Evolutionary conservation across 2,797 vertebrate species (phyloP).

Genomic region (Borostomias antarcticus): DNA sequence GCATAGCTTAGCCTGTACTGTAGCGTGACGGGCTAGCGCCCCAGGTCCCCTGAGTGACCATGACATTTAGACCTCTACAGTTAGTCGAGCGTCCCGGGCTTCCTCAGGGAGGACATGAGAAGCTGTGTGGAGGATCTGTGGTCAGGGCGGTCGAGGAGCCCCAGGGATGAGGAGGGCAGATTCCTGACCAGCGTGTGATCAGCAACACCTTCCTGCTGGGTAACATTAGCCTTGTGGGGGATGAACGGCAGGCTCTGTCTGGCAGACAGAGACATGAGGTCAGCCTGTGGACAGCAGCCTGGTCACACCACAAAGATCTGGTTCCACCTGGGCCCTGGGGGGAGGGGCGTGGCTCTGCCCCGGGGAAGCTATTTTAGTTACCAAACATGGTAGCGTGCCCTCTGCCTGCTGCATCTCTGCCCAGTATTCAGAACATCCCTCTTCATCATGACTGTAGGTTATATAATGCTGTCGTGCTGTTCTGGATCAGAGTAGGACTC

Average conservation of each 20-base stretch:
- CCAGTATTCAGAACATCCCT: too few relatives aligned
- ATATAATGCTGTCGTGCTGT: too few relatives aligned
- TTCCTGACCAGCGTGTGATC: conserved; percentile 1
- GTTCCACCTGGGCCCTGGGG: not conserved
- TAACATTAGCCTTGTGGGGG: not conserved
- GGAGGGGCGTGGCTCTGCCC: too few relatives aligned
- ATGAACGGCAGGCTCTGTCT: not conserved
- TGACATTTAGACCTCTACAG: conserved; percentile 1
- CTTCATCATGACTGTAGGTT: too few relatives aligned
- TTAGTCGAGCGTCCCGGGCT: not conserved
- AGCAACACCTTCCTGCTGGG: not conserved
- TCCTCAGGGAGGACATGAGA: conserved; percentile 1
- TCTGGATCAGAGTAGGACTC: too few relatives aligned
- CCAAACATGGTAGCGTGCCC: too few relatives aligned
- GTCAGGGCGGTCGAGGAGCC: not conserved
- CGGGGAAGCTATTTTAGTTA: too few relatives aligned
- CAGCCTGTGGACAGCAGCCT: not conserved
- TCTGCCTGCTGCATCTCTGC: too few relatives aligned
- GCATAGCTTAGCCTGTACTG: too few relatives aligned
- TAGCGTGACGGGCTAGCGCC: too few relatives aligned
- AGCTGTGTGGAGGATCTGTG: not conserved
- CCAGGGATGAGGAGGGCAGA: not conserved
- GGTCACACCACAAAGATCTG: not conserved
- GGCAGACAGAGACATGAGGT: not conserved
- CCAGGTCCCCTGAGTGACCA: too few relatives aligned